Percentiles rank a stretch among this genome's conserved stretches.
These are phyloP conservation scores for Pteropus rufus DNA, from an alignment of 2,797 vertebrate genomes.

Conservation along the genomic window DNA sequence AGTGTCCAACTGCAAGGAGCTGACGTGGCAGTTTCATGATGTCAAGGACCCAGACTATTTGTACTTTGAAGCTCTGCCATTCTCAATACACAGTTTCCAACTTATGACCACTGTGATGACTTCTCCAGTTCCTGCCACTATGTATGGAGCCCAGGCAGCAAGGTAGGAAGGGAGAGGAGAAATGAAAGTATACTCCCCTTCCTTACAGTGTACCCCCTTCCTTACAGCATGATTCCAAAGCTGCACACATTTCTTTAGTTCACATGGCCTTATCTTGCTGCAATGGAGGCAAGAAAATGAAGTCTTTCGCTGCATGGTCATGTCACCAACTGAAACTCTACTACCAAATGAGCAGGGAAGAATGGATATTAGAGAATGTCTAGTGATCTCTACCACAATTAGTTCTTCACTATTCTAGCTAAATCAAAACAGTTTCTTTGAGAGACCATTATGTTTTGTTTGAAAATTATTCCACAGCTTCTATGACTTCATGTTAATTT, in stretches of 20 bases:
- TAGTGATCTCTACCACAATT: neutral
- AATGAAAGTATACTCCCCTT: neutral
- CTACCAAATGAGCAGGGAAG: neutral
- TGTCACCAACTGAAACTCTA: neutral
- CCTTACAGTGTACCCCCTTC: neutral
- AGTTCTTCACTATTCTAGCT: neutral
- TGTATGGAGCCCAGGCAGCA: neutral
- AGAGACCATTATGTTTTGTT: neutral
- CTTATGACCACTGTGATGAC: neutral
- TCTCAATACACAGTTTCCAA: neutral
- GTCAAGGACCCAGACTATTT: neutral
- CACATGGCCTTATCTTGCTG: neutral
- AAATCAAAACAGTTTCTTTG: conserved; percentile 14
- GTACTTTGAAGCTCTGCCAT: neutral
- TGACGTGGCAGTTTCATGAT: neutral
- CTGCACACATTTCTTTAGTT: neutral
- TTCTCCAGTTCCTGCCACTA: neutral
- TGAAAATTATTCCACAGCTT: conserved; percentile 14
- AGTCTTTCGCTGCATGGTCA: neutral
- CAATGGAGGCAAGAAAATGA: neutral
- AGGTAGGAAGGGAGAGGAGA: neutral
- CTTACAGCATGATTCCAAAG: neutral
- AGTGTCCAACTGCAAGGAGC: neutral
- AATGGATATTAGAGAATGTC: neutral
- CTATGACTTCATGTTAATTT: neutral